Base-by-base conservation (phyloP, 2,888 invertebrate species). In the Ctenicera cuprea region DNA sequence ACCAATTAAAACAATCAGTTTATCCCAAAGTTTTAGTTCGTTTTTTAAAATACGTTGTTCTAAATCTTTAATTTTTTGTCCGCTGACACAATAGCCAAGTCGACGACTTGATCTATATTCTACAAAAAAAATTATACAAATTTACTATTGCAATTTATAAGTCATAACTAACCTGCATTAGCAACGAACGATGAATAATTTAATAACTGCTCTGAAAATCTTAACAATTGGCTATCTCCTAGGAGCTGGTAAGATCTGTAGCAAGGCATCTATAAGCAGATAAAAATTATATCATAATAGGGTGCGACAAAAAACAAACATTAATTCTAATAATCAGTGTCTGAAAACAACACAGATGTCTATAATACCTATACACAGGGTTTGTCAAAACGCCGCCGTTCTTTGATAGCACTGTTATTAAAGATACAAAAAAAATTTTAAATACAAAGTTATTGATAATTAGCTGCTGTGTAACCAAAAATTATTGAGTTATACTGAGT, bases 61-160 rank as follows among this genome's bases (percentile, higher is more conserved):
- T 11, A 76, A 50, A 0, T 73, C 73, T 52, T 14, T 22, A 0
- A 73, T 64, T 30, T 67, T 76, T 33, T 76, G 75, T 16, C 75
- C 75, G 41, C 75, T 73, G 1, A 76, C 70, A 43, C 75, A 76
- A 30, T 76, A 76, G 11, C 70, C 73, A 0, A 76, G 20, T 38
- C 64, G 18, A 20, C 71, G 52, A 11, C 16, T 11, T 26, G 41
- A 67, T 22, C 12, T 33, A 48, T 48, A 48, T 11, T 48, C 66
- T 57, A 26, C 14, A 57, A 57, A 12, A 54, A 4, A 41, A 54
- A 33, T 41, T n/a, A n/a, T n/a, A n/a, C n/a, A n/a, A n/a, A n/a
- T n/a, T n/a, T n/a, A n/a, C n/a, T n/a, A n/a, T n/a, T n/a, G n/a
- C n/a, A n/a, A n/a, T n/a, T 50, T 33, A 16, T 37, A 37, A 37